Evolutionary conservation across 2,888 invertebrate genomes (phyloP).

Genomic region (Dioctria linearis): DNA sequence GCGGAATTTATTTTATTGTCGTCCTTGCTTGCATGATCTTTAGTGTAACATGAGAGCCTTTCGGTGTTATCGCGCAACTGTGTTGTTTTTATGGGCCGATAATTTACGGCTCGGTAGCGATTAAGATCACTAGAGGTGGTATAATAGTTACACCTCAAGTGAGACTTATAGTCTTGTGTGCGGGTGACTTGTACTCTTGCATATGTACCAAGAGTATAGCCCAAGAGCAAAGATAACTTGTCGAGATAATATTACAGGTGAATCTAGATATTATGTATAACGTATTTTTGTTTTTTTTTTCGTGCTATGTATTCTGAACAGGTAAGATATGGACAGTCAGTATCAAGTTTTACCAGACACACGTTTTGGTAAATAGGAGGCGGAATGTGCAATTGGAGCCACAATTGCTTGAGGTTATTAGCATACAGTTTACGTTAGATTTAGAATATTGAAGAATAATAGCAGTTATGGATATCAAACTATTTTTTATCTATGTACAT

Average conservation of each 20-base stretch:
- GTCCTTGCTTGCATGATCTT: conserved; percentile 49
- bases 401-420: no score
- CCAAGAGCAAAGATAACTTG: neutral
- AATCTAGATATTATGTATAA: conserved; percentile 25
- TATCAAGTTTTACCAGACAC: neutral
- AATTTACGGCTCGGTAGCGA: conserved; percentile 55
- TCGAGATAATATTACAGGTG: conserved; percentile 38
- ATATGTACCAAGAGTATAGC: neutral
- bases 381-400: no score
- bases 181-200: conserved; percentile 35
- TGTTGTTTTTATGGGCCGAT: conserved; percentile 56
- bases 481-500: no score
- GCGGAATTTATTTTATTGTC: conserved; percentile 59
- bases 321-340: conserved; percentile 25
- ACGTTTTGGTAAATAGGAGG: no score
- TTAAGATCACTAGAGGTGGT: conserved; percentile 51
- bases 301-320: no score
- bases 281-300: no score
- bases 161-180: conserved; percentile 25
- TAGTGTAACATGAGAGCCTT: conserved; percentile 48
- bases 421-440: no score
- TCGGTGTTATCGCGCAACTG: conserved; percentile 44
- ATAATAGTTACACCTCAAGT: conserved; percentile 38
- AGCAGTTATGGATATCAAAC: no score
- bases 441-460: no score